phyloP scores from a whole-genome alignment of 1,140 invertebrate genomes.

The Halesus radiatus region DNA sequence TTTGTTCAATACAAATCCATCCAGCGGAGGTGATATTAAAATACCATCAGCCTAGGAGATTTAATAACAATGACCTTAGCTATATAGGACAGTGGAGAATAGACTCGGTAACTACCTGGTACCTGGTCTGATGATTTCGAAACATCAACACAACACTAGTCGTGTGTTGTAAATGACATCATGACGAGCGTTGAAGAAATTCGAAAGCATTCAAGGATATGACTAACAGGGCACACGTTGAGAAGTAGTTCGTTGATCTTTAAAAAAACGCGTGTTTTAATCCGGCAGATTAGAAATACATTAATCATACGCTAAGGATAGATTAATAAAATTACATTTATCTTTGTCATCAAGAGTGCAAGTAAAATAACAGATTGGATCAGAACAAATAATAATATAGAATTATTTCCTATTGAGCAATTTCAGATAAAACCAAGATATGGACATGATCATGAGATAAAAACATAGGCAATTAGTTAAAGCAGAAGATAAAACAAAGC shows the following conservation, averaged over 20 bases:
- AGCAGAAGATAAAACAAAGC: too few relatives aligned
- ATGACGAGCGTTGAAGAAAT: slow-evolving; percentile 35
- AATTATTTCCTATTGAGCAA: too few relatives aligned
- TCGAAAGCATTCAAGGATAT: slow-evolving; percentile 38
- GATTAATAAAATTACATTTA: too few relatives aligned
- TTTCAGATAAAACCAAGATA: too few relatives aligned
- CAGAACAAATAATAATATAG: too few relatives aligned
- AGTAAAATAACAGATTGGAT: too few relatives aligned
- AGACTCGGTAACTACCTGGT: not conserved
- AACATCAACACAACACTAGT: slow-evolving; percentile 18
- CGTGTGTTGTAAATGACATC: slow-evolving; percentile 1
- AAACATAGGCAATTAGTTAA: too few relatives aligned
- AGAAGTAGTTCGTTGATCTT: slow-evolving; percentile 7
- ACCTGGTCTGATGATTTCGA: slow-evolving; percentile 18
- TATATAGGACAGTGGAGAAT: slow-evolving; percentile 22
- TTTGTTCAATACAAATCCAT: not conserved
- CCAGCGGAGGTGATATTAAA: not conserved
- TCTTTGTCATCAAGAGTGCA: too few relatives aligned
- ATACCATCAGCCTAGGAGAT: not conserved
- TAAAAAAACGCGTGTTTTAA: not conserved
- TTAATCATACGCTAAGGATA: not conserved
- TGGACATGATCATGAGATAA: too few relatives aligned
- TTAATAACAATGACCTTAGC: slow-evolving; percentile 11
- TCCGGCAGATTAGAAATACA: slow-evolving; percentile 1
- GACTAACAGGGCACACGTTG: slow-evolving; percentile 5